Conservation (phyloP, 2,113 vertebrate species). For the Charadrius vociferus region DNA sequence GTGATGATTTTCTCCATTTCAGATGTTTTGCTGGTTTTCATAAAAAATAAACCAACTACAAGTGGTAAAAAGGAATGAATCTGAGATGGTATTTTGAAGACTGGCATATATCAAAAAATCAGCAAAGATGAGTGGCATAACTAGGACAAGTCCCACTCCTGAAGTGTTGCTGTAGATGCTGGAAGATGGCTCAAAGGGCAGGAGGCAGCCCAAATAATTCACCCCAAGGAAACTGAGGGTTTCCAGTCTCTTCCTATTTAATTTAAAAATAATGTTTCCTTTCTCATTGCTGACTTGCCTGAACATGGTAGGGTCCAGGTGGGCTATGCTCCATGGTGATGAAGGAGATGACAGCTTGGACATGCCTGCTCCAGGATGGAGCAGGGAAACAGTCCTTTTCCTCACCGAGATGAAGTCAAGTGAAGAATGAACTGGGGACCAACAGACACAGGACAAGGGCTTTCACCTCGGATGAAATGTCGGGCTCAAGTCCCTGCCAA, state of each 20-base stretch:
- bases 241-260: background rate
- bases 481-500: background rate
- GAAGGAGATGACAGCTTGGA: background rate
- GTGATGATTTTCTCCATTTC: too few species aligned
- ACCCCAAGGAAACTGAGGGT: background rate
- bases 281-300: background rate
- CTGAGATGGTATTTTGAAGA: background rate
- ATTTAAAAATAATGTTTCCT: background rate
- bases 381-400: background rate
- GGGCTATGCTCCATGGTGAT: background rate
- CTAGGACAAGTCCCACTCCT: background rate
- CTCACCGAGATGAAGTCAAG: background rate
- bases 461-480: rapidly evolving
- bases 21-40: too few species aligned
- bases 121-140: background rate
- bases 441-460: background rate
- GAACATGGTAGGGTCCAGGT: rapidly evolving
- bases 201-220: background rate
- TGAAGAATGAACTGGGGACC: background rate
- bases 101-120: background rate
- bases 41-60: too few species aligned
- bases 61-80: background rate
- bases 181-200: background rate
- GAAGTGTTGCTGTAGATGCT: background rate
- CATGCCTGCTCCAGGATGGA: background rate